Evolutionary conservation across 1,140 invertebrate genomes (phyloP).

Genomic region (Delia radicum): DNA sequence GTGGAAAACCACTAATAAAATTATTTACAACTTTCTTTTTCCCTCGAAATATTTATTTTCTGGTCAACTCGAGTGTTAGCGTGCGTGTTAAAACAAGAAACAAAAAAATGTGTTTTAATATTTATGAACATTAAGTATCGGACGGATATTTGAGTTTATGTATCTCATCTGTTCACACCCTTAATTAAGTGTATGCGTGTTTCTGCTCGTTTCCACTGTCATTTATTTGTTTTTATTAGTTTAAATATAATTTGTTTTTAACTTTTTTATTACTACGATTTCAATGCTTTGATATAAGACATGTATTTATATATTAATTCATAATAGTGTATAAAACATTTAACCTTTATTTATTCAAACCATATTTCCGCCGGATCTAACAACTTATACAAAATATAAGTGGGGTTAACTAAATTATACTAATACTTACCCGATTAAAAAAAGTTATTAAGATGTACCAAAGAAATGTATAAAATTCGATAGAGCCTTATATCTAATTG

Average conservation of each 20-base stretch:
- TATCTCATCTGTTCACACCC: slow-evolving; percentile 53
- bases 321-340: not conserved
- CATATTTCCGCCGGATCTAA: not conserved
- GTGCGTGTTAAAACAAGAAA: not conserved
- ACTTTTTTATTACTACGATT: slow-evolving; percentile 14
- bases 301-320: not conserved
- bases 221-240: not conserved
- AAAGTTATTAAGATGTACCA: too few relatives aligned
- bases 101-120: not conserved
- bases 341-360: not conserved
- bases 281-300: not conserved
- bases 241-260: slow-evolving; percentile 14
- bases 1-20: not conserved
- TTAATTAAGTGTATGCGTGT: slow-evolving; percentile 52
- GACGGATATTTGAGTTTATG: slow-evolving; percentile 31
- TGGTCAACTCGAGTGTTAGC: not conserved
- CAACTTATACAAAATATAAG: not conserved
- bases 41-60: not conserved
- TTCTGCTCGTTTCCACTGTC: slow-evolving; percentile 28
- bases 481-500: too few relatives aligned
- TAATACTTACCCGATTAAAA: too few relatives aligned
- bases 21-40: not conserved
- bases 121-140: not conserved
- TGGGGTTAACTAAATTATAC: not conserved
- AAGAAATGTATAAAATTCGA: too few relatives aligned